Base-by-base conservation (phyloP, 2,888 invertebrate species). In the Rhimphoctona megacephalus region DNA sequence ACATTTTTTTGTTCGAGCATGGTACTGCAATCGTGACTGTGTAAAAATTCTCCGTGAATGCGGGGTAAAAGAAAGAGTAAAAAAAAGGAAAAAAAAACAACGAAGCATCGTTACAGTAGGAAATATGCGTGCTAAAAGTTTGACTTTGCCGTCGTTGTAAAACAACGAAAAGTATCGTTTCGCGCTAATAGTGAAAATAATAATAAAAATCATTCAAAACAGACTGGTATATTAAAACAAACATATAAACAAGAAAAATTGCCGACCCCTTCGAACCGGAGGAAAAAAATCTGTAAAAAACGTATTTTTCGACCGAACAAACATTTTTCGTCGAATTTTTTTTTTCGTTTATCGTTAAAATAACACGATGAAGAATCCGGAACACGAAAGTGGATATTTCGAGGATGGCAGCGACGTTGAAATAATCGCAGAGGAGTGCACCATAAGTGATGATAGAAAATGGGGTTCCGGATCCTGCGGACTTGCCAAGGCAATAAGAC, bases 331-430 rank as follows among this genome's bases (percentile, higher is more conserved):
- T 49, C 9, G 9, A 3, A 30, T 61, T 61, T 30, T 17, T 49
- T 61, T 30, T 4, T 61, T 61, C 61, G 9, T 30, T 30, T 30
- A 30, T 30, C 30, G 30, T 61, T 61, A 5, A 17, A 73, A 22
- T 22, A 36, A 39, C 11, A 22, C 25, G 25, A 90, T 91, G 92
- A 96, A 96, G 91, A 96, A 96, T 91, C 96, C 96, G 90, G 96
- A 96, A 90, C 97, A 97, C 95, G 97, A 98, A 95, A 97, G 97
- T 94, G 97, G 97, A 88, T 97, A 97, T 94, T 97, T 97, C 95
- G 97, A 97, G 95, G 97, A 97, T 90, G 96, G 96, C 93, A 96
- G 96, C 92, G 92, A 92, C 81, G 88, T 92, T n/a, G 92, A 92
- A 79, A 90, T 88, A 39, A 78, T 81, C 86, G 88, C 81, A 66